phyloP scores from a whole-genome alignment of 2,888 invertebrate genomes.

The Noctua janthina region DNA sequence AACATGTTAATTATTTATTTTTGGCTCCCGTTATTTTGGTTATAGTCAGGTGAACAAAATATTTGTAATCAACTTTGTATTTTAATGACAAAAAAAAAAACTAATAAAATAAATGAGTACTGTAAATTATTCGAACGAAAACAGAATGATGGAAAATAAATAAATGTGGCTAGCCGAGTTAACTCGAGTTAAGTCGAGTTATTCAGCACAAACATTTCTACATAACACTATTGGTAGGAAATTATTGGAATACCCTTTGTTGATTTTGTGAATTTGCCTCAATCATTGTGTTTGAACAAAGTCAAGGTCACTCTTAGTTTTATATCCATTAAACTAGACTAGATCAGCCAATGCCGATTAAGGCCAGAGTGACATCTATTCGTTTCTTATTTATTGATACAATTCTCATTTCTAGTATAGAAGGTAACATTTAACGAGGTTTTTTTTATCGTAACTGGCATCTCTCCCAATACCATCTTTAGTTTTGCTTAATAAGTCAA shows the following conservation, averaged over 20 bases:
- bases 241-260: conserved; percentile 10
- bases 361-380: background rate
- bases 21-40: conserved; percentile 23
- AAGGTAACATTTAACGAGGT: background rate
- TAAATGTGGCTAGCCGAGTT: background rate
- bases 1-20: conserved; percentile 9
- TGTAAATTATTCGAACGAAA: background rate
- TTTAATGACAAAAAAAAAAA: background rate
- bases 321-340: background rate
- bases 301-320: background rate
- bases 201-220: conserved; percentile 3
- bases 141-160: background rate
- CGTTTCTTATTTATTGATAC: background rate
- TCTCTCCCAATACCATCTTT: background rate
- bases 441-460: too few species aligned
- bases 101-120: background rate
- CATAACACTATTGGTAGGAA: background rate
- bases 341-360: background rate
- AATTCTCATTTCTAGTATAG: background rate
- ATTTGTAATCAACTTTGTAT: background rate
- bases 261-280: conserved; percentile 22
- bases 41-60: background rate
- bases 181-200: too few species aligned
- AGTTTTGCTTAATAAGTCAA: background rate
- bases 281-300: background rate